Conservation (phyloP, 2,888 invertebrate genomes). For the Eremobia ochroleuca region DNA sequence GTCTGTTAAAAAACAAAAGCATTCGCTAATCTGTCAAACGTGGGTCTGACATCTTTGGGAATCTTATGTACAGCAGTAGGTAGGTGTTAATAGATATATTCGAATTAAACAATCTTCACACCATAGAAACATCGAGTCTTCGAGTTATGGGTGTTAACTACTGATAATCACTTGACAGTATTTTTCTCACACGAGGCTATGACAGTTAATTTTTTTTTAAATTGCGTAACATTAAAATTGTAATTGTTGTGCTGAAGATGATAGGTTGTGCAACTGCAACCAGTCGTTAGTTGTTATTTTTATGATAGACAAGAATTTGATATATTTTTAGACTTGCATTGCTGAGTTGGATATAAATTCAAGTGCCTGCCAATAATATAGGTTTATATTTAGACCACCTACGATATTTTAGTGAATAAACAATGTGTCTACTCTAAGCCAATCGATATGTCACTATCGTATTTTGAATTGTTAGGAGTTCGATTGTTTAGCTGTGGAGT, state of each 20-base stretch:
- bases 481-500: background rate
- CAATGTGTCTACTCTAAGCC: background rate
- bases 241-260: conserved; percentile 2
- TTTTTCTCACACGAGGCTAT: conserved; percentile 21
- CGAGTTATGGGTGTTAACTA: background rate
- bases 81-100: too few species aligned
- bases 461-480: conserved; percentile 6
- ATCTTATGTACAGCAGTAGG: too few species aligned
- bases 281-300: conserved; percentile 1
- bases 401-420: conserved; percentile 18
- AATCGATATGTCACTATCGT: background rate
- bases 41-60: too few species aligned
- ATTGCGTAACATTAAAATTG: conserved; percentile 19
- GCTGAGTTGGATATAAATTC: conserved; percentile 14
- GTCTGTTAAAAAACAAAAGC: too few species aligned
- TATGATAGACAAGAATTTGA: background rate
- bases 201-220: conserved; percentile 31
- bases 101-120: too few species aligned
- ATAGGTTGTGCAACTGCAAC: conserved; percentile 19
- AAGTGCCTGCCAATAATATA: conserved; percentile 13
- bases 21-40: too few species aligned
- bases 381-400: conserved; percentile 33
- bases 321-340: conserved; percentile 33
- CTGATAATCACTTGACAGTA: conserved; percentile 8
- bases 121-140: too few species aligned